phyloP scores from a whole-genome alignment of 2,113 vertebrate species.

The Anguilla rostrata region DNA sequence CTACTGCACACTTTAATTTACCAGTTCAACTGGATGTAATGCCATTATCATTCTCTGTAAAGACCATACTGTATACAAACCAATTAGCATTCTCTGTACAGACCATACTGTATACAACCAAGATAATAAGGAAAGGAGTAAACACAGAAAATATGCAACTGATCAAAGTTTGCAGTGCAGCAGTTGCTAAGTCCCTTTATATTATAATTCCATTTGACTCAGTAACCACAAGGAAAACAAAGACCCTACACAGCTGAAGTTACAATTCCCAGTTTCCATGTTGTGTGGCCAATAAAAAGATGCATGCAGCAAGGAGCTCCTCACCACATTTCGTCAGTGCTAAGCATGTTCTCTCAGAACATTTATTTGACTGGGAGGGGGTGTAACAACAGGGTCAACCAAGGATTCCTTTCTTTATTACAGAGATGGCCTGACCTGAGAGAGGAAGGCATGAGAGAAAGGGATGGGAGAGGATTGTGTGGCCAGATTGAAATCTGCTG shows the following conservation, averaged over 20 bases:
- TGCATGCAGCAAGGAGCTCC: background rate
- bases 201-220: conserved; percentile 1
- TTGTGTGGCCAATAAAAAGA: background rate
- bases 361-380: background rate
- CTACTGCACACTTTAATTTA: background rate
- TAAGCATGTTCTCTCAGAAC: background rate
- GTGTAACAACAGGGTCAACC: background rate
- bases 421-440: background rate
- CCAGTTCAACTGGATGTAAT: background rate
- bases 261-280: background rate
- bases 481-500: too few relatives aligned
- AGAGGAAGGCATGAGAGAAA: background rate
- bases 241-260: background rate
- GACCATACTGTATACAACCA: background rate
- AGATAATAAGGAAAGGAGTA: background rate
- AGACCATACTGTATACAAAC: background rate
- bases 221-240: background rate
- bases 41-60: background rate
- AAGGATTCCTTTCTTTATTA: background rate
- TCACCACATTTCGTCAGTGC: background rate
- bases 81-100: background rate
- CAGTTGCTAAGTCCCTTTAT: background rate
- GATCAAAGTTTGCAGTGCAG: background rate
- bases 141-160: background rate
- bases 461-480: background rate